Base-by-base conservation (phyloP, 1,140 invertebrate species). In the Diprion similis region DNA sequence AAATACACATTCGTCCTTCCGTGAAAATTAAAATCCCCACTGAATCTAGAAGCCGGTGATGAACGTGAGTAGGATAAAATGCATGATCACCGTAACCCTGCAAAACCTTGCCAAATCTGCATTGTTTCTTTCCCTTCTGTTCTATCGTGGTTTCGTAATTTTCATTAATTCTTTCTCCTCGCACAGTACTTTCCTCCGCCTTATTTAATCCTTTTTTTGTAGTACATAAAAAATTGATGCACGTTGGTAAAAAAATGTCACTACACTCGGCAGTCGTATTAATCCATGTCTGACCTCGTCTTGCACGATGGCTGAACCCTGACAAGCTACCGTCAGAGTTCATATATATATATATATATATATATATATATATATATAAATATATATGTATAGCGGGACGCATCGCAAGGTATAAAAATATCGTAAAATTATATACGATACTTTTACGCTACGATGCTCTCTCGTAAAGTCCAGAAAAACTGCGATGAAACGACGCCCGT, bases 391-490 rank as follows among this genome's bases (percentile, higher is more conserved):
- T 37, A 37, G 24, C 24, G 24, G 24, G 51, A 15, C 11, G 51
- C 51, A 59, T 59, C 0, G 51, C 0, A 9, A 59, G 6, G 51
- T 59, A 59, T 59, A 59, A 59, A 59, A 59, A 59, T 59, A 4
- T 59, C 51, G 9, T 59, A 59, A 59, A 59, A 59, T 59, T 59
- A 59, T 59, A 59, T 59, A 59, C 51, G 51, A 59, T 59, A 17
- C 51, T 59, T 59, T 59, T 6, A 59, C 51, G 51, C 51, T 59
- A 59, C 51, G 51, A 59, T 59, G 51, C 11, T 59, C 9, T 59
- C 51, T 59, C 51, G 51, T 59, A 59, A 59, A 59, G 51, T 59
- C 51, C 51, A 59, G 51, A 59, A 59, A 37, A 59, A 59, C n/a
- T 59, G 51, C n/a, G 51, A 59, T 59, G 11, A 9, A 59, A 59